Evolutionary conservation across 2,888 invertebrate species (phyloP), one percentile per base, ranked within the genome.

Genomic region (Nycteola revayana): DNA sequence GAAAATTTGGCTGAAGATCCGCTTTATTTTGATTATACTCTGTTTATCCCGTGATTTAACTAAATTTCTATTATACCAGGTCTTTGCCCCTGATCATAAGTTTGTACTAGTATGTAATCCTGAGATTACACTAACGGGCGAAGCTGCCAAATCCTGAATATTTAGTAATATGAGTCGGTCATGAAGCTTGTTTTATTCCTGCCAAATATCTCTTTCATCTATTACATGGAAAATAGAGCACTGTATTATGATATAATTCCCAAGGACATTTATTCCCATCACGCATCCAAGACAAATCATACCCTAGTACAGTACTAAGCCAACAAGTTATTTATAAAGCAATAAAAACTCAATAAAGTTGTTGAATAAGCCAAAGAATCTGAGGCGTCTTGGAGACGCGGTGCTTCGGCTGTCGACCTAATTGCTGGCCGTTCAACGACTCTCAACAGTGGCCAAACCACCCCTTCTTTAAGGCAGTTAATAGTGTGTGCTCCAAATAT

Each of bases 351-450:
- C 42, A 51, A 57, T 56, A 57, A 46, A 49, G 29, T 42, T 45
- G 54, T 43, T 38, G 37, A 43, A 49, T 38, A 44, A 54, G 48
- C 56, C 55, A 45, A 61, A 66, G 65, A 67, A 66, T 60, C 53
- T 42, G 30, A 34, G 58, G 49, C 57, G 61, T 54, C 63, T 62
- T 58, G 51, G 53, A 55, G 55, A 60, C 62, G 56, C 49, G 39
- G 29, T 21, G 37, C 32, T 31, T 36, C 26, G 55, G 65, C 68
- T 70, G 62, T 59, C 79, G 83, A 83, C 82, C 83, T 79, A 80
- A 80, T 83, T 83, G 81, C 66, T 68, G 74, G 64, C 66, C 78
- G 75, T 80, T 81, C 74, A 78, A 81, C 68, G 71, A 57, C 78
- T 74, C 83, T 83, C 75, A 74, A 80, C 80, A 66, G 75, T 56